Evolutionary conservation across 2,888 invertebrate genomes (phyloP), one percentile per base, ranked within the genome.

Genomic region (Lycophotia porphyrea): DNA sequence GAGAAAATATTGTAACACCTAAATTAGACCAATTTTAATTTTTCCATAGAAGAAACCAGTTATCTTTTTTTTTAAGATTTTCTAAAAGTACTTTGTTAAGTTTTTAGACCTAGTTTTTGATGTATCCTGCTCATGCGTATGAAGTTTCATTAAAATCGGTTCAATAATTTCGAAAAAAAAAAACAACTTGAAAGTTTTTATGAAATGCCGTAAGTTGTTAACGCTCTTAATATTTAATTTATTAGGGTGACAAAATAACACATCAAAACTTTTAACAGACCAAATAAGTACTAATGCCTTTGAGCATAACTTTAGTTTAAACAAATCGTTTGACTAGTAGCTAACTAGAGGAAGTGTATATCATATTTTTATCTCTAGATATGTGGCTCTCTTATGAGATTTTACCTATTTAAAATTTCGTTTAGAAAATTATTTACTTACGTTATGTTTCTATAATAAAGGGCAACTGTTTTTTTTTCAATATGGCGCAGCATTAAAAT

Each of bases 271-370:
- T 77, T 74, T 68, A 86, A 82, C 69, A 81, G 78, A 81, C 80
- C 84, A 68, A 88, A 80, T 87, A 85, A 82, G 76, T 81, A 80
- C 85, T 80, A 83, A 80, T 77, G 84, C 87, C 82, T 49, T 81
- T 88, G 85, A 88, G 87, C 89, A 84, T 84, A 71, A 61, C 5
- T 84, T 83, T 68, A 63, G 18, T 80, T 80, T 64, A 69, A 74
- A 64, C 71, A 73, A 82, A 83, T 74, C 74, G 66, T 82, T 85
- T 90, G 90, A 90, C 90, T 91, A 90, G 90, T 85, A 77, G 78
- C 71, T 58, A 86, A 88, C 86, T 89, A 90, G 83, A 87, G 68
- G 84, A 82, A 65, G 74, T 76, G 39, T 52, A 84, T 67, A 81
- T 52, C 27, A 80, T 71, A 70, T 74, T 64, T 84, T 81, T 82